phyloP scores from a whole-genome alignment of 2,113 vertebrate genomes.

The Canis aureus region DNA sequence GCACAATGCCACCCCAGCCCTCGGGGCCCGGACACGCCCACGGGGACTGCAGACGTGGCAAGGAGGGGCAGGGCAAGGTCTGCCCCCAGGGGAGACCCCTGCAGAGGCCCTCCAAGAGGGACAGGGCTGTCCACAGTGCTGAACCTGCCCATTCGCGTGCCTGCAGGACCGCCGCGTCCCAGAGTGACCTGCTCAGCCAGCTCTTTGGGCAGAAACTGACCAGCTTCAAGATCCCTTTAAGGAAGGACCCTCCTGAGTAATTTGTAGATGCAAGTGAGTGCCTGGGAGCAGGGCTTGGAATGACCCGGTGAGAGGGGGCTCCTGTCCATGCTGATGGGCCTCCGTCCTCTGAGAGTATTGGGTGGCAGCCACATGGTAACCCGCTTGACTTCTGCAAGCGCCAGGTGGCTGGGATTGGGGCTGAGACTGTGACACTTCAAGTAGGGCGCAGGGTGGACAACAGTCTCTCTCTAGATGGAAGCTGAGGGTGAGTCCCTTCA shows the following conservation, averaged over 20 bases:
- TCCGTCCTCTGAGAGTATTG: slow-evolving; percentile 92
- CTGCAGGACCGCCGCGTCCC: slow-evolving; percentile 95
- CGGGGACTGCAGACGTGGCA: slow-evolving; percentile 90
- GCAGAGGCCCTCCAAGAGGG: slow-evolving; percentile 89
- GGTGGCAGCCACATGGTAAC: slow-evolving; percentile 92
- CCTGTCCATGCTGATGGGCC: slow-evolving; percentile 86
- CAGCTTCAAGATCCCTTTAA: slow-evolving; percentile 99
- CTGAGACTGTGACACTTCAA: slow-evolving; percentile 88
- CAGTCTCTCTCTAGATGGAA: slow-evolving; percentile 87
- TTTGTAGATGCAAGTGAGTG: slow-evolving; percentile 86
- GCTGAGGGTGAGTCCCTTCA: slow-evolving; percentile 87
- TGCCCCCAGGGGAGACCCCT: slow-evolving; percentile 88
- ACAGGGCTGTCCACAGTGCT: slow-evolving; percentile 86
- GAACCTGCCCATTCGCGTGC: slow-evolving; percentile 88
- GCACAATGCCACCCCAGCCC: slow-evolving; percentile 88
- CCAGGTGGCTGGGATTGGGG: slow-evolving; percentile 89
- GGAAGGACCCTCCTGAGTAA: slow-evolving; percentile 95
- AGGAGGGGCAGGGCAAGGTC: slow-evolving; percentile 88
- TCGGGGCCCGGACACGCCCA: slow-evolving; percentile 86
- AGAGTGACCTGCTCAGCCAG: slow-evolving; percentile 97
- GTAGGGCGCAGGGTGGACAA: slow-evolving; percentile 87
- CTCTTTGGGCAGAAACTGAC: slow-evolving; percentile 98
- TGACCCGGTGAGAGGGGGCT: slow-evolving; percentile 78
- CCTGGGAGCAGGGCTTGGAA: neutral
- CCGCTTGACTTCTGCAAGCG: slow-evolving; percentile 91